Base-by-base conservation (phyloP, 2,113 vertebrate genomes). In the Otocyon megalotis region DNA sequence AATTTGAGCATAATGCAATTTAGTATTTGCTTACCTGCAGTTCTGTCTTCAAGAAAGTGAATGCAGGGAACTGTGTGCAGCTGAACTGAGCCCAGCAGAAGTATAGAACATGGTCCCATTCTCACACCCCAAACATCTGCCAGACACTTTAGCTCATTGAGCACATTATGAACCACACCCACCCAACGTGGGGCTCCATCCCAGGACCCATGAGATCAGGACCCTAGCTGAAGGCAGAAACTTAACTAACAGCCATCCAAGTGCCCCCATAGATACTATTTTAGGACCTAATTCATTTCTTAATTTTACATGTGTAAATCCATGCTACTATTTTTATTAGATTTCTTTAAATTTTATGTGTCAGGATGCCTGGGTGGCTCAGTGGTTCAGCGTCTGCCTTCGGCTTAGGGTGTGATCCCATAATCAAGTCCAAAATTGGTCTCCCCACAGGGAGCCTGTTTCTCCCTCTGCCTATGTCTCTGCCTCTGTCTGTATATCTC, bases 41-140 rank as follows among this genome's bases (percentile, higher is more conserved):
- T 81, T 11, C 35, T 63, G 16, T 89, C 53, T 72, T 89, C 7
- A 26, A n/a, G 83, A 92, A 96, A 30, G 56, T 76, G 82, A 96
- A 35, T 53, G 71, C 50, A 58, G 79, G n/a, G 67, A 69, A 53
- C 43, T n/a, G 50, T 26, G n/a, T 5, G 10, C n/a, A 3, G 71
- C 56, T 37, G 62, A 82, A 12, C 69, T 7, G 76, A 80, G 63
- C 82, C 48, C 6, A 0, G 15, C 20, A 32, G n/a, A 12, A 37
- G 26, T 3, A 0, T 6, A 26, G 7, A 54, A 0, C 9, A 43
- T 0, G 5, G 19, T 28, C 22, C 13, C 3, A 19, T 1, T 26
- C 12, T 2, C 43, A 48, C 32, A 26, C 56, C 50, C 26, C 71
- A 26, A 1, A 30, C 17, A 3, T n/a, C 50, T 62, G 3, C n/a